These are phyloP conservation scores for Pterostichus niger DNA, from an alignment of 2,888 invertebrate species.

Conservation along the genomic window DNA sequence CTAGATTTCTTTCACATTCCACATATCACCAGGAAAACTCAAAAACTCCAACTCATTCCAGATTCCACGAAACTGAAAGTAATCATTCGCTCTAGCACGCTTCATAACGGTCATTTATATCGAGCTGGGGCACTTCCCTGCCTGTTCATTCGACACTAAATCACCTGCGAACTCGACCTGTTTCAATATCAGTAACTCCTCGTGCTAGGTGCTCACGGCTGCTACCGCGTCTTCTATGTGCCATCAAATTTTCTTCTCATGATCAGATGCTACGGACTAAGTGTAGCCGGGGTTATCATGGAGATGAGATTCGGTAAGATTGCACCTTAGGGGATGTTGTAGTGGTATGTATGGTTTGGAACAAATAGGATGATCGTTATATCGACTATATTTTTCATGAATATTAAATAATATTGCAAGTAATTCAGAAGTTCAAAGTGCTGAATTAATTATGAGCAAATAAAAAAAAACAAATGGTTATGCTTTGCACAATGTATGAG, in stretches of 20 bases:
- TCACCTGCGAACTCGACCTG: conserved; percentile 23
- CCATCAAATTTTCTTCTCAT: conserved; percentile 31
- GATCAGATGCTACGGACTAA: conserved; percentile 23
- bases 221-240: not conserved
- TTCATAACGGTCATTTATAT: conserved; percentile 30
- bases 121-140: not conserved
- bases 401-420: conserved; percentile 15
- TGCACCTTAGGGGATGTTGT: conserved; percentile 3
- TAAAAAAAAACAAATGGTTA: not conserved
- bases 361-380: conserved; percentile 18
- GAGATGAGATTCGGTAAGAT: conserved; percentile 20
- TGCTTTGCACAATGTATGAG: not conserved
- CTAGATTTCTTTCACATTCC: too few species aligned
- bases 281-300: conserved; percentile 28
- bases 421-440: too few species aligned
- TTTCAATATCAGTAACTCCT: conserved; percentile 34
- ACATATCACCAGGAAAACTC: too few species aligned
- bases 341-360: conserved; percentile 4
- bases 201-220: not conserved
- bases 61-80: not conserved
- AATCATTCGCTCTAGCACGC: not conserved
- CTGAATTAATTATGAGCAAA: too few species aligned
- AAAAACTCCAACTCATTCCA: not conserved
- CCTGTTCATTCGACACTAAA: conserved; percentile 3
- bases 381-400: not conserved